Percentiles rank a stretch among this genome's conserved stretches.
phyloP scores from a whole-genome alignment of 2,113 vertebrate genomes.

The Phyllostomus discolor region DNA sequence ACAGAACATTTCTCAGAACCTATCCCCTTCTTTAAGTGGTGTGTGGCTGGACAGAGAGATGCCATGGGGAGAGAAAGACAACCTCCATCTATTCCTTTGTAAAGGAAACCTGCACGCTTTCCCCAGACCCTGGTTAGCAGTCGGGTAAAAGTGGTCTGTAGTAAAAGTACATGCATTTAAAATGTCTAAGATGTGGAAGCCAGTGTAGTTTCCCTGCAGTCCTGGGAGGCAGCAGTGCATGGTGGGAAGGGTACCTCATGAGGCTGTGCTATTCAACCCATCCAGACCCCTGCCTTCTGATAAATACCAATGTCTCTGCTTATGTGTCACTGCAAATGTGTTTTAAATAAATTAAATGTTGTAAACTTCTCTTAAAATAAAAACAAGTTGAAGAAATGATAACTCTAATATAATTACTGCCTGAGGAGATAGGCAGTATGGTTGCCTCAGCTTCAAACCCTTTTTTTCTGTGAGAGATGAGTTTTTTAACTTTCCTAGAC shows the following conservation, averaged over 20 bases:
- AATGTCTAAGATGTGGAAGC: not conserved
- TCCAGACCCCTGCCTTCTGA: not conserved
- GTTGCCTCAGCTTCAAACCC: not conserved
- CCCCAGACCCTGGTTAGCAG: too few species aligned
- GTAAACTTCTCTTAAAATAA: not conserved
- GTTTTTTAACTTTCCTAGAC: not conserved
- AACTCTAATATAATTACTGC: not conserved
- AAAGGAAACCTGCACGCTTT: not conserved
- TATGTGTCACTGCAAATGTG: not conserved
- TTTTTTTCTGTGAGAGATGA: not conserved
- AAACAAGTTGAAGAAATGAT: not conserved
- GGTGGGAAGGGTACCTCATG: rapidly evolving
- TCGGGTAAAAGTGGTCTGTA: not conserved
- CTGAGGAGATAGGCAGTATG: not conserved
- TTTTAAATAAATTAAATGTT: not conserved
- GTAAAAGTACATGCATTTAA: not conserved
- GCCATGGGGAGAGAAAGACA: not conserved
- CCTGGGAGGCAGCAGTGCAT: not conserved
- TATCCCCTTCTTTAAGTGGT: not conserved
- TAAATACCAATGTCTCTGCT: not conserved
- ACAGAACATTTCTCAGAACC: too few species aligned
- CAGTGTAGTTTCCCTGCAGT: rapidly evolving
- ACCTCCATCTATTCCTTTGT: not conserved
- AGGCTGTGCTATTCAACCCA: not conserved
- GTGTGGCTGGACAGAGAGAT: rapidly evolving